Conservation (phyloP, 2,888 invertebrate species). For the Spilosoma lubricipeda region DNA sequence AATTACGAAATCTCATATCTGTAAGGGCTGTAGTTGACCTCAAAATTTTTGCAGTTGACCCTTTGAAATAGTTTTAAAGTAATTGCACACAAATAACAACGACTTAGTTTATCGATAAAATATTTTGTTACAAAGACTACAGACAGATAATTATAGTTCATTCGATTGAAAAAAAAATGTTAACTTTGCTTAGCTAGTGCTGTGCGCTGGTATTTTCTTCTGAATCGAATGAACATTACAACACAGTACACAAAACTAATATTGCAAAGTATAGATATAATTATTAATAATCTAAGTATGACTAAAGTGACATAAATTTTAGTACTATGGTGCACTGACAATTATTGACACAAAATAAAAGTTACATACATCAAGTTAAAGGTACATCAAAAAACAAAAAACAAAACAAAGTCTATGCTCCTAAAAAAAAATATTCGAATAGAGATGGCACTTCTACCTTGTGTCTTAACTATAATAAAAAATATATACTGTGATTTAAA, state of each 20-base stretch:
- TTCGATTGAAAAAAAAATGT: conserved; percentile 9
- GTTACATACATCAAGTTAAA: too few relatives aligned
- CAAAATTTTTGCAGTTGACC: too few relatives aligned
- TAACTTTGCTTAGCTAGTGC: background rate
- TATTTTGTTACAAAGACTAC: conserved; percentile 48
- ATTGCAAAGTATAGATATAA: conserved; percentile 39
- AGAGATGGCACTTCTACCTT: conserved; percentile 19
- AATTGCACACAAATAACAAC: conserved; percentile 70
- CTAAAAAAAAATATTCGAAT: background rate
- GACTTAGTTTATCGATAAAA: conserved; percentile 57
- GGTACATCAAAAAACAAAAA: too few relatives aligned
- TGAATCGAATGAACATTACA: conserved; percentile 24
- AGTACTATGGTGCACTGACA: conserved; percentile 34
- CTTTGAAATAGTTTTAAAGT: conserved; percentile 29
- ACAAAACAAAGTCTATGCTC: background rate
- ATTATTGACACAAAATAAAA: conserved; percentile 30
- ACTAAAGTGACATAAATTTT: conserved; percentile 27
- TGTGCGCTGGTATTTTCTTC: background rate
- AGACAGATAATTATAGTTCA: conserved; percentile 35
- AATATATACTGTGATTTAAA: conserved; percentile 23
- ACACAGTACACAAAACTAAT: conserved; percentile 44
- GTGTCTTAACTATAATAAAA: conserved; percentile 11
- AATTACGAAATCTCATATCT: background rate
- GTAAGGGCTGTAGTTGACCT: background rate
- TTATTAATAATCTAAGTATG: conserved; percentile 27